These are phyloP conservation scores for Amiota communis DNA, from an alignment of 2,888 invertebrate species.

Conservation along the genomic window DNA sequence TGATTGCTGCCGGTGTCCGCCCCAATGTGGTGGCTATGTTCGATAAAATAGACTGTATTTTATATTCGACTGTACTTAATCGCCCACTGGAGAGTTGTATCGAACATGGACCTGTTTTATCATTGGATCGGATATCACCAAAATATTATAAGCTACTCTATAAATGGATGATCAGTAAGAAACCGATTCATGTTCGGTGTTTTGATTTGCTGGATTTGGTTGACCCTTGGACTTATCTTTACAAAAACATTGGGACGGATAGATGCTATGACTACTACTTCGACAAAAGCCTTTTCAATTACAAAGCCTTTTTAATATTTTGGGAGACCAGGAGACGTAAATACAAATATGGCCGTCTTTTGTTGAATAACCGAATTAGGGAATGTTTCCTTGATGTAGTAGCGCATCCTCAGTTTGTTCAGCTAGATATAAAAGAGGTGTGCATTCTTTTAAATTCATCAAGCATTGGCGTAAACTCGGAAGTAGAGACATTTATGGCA, in stretches of 20 bases:
- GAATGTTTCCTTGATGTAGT: slow-evolving; percentile 86
- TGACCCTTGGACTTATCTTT: slow-evolving; percentile 81
- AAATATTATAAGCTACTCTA: slow-evolving; percentile 82
- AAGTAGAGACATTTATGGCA: slow-evolving; percentile 80
- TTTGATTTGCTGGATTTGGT: slow-evolving; percentile 81
- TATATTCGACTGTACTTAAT: too few relatives aligned
- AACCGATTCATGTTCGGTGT: slow-evolving; percentile 72
- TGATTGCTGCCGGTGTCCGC: too few relatives aligned
- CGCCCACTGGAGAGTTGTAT: slow-evolving; percentile 50
- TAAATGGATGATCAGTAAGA: slow-evolving; percentile 87
- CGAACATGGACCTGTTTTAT: slow-evolving; percentile 59
- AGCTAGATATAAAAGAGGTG: slow-evolving; percentile 79
- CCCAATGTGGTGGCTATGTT: too few relatives aligned
- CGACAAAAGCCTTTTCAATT: slow-evolving; percentile 81
- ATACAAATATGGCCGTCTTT: slow-evolving; percentile 59
- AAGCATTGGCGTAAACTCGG: slow-evolving; percentile 83
- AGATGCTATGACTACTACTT: slow-evolving; percentile 85
- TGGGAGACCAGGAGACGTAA: slow-evolving; percentile 76
- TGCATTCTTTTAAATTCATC: slow-evolving; percentile 81
- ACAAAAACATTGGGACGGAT: slow-evolving; percentile 70
- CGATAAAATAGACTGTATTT: too few relatives aligned
- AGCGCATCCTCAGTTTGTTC: slow-evolving; percentile 82
- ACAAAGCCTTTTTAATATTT: slow-evolving; percentile 82
- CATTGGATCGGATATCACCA: slow-evolving; percentile 73
- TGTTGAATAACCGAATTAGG: slow-evolving; percentile 79